phyloP scores from a whole-genome alignment of 2,797 vertebrate species.

The Rhyacichthys aspro region DNA sequence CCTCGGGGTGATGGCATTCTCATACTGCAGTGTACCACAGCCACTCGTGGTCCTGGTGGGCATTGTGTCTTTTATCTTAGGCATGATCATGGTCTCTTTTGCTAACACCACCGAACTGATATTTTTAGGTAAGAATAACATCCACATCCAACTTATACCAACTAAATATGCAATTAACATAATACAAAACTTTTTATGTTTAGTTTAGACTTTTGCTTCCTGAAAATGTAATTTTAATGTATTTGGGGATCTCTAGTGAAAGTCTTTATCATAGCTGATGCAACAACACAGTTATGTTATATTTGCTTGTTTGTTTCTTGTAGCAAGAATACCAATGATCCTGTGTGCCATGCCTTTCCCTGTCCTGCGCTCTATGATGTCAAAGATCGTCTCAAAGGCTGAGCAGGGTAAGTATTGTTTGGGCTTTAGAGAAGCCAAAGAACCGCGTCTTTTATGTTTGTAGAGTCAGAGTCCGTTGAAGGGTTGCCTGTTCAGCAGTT shows the following conservation, averaged over 20 bases:
- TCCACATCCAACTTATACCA: not conserved
- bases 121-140: slow-evolving; percentile 87
- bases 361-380: slow-evolving; percentile 92
- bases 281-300: too few species aligned
- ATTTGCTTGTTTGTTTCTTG: slow-evolving; percentile 33
- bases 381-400: slow-evolving; percentile 86
- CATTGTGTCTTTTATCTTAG: slow-evolving; percentile 84
- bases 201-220: not conserved
- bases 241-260: too few species aligned
- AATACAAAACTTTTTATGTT: too few species aligned
- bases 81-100: slow-evolving; percentile 84
- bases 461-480: slow-evolving; percentile 34
- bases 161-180: not conserved
- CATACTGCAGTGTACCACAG: slow-evolving; percentile 83
- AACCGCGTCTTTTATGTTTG: slow-evolving; percentile 28
- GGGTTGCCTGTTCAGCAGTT: not conserved
- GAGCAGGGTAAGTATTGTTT: slow-evolving; percentile 88
- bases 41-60: slow-evolving; percentile 85
- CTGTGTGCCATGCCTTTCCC: slow-evolving; percentile 88
- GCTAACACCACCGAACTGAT: slow-evolving; percentile 89
- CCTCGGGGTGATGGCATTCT: slow-evolving; percentile 83
- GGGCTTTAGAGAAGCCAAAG: slow-evolving; percentile 7
- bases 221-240: not conserved
- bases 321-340: slow-evolving; percentile 87
- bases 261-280: too few species aligned